A percentile compares a stretch with the other conserved stretches of the same genome.
Evolutionary conservation across 2,797 vertebrate species (phyloP).

Genomic region (Onychomys leucogaster): DNA sequence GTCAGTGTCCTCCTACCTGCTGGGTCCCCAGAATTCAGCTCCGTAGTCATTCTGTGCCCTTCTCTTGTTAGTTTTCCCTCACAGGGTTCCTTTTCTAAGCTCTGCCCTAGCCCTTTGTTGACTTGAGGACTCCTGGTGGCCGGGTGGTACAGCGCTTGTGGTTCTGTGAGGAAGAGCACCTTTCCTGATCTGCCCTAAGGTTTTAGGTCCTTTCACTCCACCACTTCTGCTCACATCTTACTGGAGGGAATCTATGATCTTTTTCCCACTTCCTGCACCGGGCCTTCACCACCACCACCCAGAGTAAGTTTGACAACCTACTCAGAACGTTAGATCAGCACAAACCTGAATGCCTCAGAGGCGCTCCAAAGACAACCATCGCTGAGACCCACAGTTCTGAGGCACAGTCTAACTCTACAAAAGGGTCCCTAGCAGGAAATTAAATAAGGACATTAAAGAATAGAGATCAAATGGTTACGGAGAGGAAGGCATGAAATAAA

Average conservation of each 20-base stretch:
- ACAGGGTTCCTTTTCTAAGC: neutral
- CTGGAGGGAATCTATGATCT: neutral
- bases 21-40: slow-evolving; percentile 19
- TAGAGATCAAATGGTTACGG: neutral
- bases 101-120: neutral
- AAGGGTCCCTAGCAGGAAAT: neutral
- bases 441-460: neutral
- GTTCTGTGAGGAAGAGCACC: neutral
- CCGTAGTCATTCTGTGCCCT: neutral
- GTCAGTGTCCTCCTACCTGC: neutral
- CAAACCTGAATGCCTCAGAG: neutral
- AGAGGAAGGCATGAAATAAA: neutral
- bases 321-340: neutral
- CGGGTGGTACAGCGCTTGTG: neutral
- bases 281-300: neutral
- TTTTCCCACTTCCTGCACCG: neutral
- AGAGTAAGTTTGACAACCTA: neutral
- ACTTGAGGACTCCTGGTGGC: neutral
- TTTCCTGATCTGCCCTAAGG: neutral
- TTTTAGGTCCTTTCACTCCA: neutral
- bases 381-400: neutral
- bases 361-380: neutral
- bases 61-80: neutral
- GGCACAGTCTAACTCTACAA: neutral
- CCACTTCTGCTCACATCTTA: neutral